These are phyloP conservation scores for Macrosiphum euphorbiae DNA, from an alignment of 2,888 invertebrate species.

Conservation along the genomic window DNA sequence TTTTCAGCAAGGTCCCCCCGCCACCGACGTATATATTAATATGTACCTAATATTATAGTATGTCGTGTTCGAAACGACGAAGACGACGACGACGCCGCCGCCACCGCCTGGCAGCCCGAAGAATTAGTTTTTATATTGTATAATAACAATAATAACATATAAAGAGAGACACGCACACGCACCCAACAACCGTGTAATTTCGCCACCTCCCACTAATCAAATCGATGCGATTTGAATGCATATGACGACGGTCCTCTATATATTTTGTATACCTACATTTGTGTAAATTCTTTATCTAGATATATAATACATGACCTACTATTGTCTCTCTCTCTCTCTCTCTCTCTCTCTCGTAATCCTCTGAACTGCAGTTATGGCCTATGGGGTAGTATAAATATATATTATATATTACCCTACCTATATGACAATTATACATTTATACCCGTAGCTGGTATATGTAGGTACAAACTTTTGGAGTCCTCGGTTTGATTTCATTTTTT, in stretches of 20 bases:
- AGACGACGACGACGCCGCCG: conserved; percentile 12
- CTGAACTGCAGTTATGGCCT: neutral
- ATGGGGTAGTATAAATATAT: neutral
- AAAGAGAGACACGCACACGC: conserved; percentile 49
- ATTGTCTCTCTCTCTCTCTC: neutral
- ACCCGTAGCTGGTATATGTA: neutral
- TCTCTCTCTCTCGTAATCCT: neutral
- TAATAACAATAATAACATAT: neutral
- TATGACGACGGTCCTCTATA: neutral
- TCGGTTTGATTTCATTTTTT: conserved; percentile 15
- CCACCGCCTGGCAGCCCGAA: neutral
- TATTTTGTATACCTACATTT: neutral
- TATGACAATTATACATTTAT: neutral
- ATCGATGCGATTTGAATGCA: conserved; percentile 43
- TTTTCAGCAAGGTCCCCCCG: conserved; percentile 44
- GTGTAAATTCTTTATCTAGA: neutral
- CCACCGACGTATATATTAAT: neutral
- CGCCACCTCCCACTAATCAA: conserved; percentile 63
- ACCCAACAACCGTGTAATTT: conserved; percentile 63
- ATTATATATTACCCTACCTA: neutral
- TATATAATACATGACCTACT: neutral
- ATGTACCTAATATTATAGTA: neutral
- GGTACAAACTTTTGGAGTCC: neutral
- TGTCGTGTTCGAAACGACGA: conserved; percentile 49
- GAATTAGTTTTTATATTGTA: conserved; percentile 21